Conservation (phyloP, 2,888 invertebrate species). For the Napeogenes sylphis region DNA sequence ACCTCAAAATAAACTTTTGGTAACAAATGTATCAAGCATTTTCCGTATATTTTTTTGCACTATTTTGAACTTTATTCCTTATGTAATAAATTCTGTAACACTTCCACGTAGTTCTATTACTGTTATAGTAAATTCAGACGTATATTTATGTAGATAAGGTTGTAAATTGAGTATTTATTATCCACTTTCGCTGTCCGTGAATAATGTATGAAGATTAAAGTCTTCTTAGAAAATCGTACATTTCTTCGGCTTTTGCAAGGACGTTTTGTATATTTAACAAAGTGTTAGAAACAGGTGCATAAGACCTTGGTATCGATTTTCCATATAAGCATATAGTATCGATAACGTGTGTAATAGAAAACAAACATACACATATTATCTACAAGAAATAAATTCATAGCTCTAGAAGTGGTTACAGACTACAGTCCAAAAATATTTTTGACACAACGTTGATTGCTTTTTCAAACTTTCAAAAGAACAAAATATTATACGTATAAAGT, state of each 20-base stretch:
- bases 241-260: conserved; percentile 1
- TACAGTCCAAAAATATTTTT: no score
- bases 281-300: background rate
- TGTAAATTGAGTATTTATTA: conserved; percentile 2
- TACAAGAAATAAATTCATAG: no score
- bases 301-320: no score
- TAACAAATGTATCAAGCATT: conserved; percentile 4
- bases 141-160: conserved; percentile 4
- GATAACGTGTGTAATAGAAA: no score
- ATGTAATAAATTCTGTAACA: conserved; percentile 1
- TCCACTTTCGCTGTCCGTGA: conserved; percentile 14
- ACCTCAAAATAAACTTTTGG: conserved; percentile 15
- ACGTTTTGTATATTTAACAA: background rate
- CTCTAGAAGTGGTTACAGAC: no score
- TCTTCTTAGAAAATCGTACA: conserved; percentile 9
- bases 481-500: background rate
- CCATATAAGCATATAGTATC: no score
- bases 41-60: background rate
- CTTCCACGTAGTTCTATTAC: background rate
- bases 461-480: no score
- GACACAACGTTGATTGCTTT: no score
- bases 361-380: no score
- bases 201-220: conserved; percentile 21
- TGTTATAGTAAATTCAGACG: background rate
- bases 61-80: conserved; percentile 3